Base-by-base conservation (phyloP, 2,888 invertebrate species). In the Ormyrus rosae region DNA sequence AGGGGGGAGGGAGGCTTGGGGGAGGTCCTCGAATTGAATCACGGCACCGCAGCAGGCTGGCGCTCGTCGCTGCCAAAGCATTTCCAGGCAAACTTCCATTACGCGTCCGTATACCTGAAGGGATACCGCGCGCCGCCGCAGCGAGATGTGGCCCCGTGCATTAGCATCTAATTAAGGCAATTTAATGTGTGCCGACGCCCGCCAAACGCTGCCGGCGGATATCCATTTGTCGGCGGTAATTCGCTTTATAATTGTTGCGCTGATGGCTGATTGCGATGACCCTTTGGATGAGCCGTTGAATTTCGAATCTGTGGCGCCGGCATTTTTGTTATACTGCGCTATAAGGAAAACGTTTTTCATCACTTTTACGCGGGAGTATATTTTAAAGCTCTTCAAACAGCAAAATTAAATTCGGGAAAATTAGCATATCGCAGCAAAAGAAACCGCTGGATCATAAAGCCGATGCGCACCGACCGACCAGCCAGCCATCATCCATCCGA, bases 21-120 rank as follows among this genome's bases (percentile, higher is more conserved):
- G 63, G 53, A 65, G 60, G 70, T 64, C 70, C 70, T 77, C 56
- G 70, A 77, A 70, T 77, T 76, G 69, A 76, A 76, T 76, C 76
- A 76, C 48, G 76, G 55, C 19, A 13, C 60, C n/a, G 55, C 68
- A 55, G n/a, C 45, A 2, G 8, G 6, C 34, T 34, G 34, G 34
- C 34, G 34, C 34, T 34, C 34, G 34, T 34, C 34, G n/a, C 55
- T 65, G 56, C 60, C 69, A 50, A 63, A 69, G 69, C 69, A 77
- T 77, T 69, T 63, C 69, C 63, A 51, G 55, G 56, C 58, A 50
- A 77, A 70, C 77, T 64, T 70, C 56, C 70, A 56, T 70, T 77
- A 70, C 48, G 48, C 60, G 56, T 45, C 11, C 4, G 11, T 51
- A n/a, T 51, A n/a, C 46, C n/a, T 63, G 53, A 10, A 65, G 34